Evolutionary conservation across 2,113 vertebrate genomes (phyloP).

Genomic region (Rutilus rutilus): DNA sequence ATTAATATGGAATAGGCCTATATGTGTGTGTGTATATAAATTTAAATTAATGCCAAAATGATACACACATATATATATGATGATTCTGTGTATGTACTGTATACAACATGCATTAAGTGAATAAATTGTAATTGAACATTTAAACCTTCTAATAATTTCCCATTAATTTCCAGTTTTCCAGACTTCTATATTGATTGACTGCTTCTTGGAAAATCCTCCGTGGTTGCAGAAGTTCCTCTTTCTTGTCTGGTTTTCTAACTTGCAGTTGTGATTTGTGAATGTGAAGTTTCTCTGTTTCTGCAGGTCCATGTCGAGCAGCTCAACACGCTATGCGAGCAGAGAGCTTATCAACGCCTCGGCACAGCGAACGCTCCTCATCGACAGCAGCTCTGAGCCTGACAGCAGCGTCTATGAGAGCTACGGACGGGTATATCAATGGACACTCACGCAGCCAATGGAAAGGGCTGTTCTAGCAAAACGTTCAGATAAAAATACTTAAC

Average conservation of each 20-base stretch:
- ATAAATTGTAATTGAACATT: too few relatives aligned
- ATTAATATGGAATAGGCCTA: too few relatives aligned
- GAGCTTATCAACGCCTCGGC: slow-evolving; percentile 70
- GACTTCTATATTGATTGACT: background rate
- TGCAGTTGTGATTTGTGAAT: background rate
- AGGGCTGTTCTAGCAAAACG: background rate
- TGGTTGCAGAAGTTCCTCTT: background rate
- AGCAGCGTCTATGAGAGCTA: slow-evolving; percentile 72
- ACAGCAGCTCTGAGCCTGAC: slow-evolving; percentile 74
- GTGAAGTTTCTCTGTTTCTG: background rate
- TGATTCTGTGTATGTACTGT: background rate
- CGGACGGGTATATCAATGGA: slow-evolving; percentile 63
- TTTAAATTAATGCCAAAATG: too few relatives aligned
- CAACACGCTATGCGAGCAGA: slow-evolving; percentile 71
- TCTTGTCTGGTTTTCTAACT: background rate
- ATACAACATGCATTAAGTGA: background rate
- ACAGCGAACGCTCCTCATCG: slow-evolving; percentile 73
- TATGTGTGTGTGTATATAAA: too few relatives aligned
- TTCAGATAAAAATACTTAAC: background rate
- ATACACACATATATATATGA: background rate
- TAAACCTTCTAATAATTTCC: background rate
- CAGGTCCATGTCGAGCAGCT: slow-evolving; percentile 64
- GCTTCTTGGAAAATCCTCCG: background rate
- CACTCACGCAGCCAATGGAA: background rate
- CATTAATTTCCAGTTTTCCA: background rate